A percentile compares a stretch with the other conserved stretches of the same genome.
Conservation (phyloP, 1,140 invertebrate genomes). For the Cataglyphis hispanica region DNA sequence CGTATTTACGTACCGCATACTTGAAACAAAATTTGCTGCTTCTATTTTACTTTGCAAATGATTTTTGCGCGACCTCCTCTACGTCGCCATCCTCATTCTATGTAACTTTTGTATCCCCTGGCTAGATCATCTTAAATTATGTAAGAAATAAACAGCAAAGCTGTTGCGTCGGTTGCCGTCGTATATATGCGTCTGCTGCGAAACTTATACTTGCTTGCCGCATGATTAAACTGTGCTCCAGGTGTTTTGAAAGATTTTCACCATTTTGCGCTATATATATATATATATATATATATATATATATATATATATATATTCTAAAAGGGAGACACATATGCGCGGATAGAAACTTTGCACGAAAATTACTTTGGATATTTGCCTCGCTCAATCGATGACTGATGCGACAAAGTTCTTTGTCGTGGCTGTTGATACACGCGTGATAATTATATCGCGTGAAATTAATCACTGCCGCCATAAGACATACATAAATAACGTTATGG, state of each 20-base stretch:
- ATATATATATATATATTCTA: conserved; percentile 1
- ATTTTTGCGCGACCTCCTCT: neutral
- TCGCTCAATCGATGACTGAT: conserved; percentile 12
- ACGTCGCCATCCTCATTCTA: neutral
- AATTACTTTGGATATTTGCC: conserved; percentile 16
- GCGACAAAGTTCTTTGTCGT: conserved; percentile 1
- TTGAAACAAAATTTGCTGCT: conserved; percentile 49
- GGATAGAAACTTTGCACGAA: neutral
- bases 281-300: too few relatives aligned
- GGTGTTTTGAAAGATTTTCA: conserved; percentile 71
- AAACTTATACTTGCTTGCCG: conserved; percentile 46
- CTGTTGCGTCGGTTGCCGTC: neutral
- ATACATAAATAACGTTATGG: conserved; percentile 25
- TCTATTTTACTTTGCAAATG: conserved; percentile 9
- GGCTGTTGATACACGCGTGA: conserved; percentile 7
- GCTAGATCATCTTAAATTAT: conserved; percentile 67
- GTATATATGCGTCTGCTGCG: conserved; percentile 21
- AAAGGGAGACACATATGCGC: neutral
- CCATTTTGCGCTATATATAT: conserved; percentile 41
- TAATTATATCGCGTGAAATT: conserved; percentile 52
- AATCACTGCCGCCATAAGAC: conserved; percentile 5
- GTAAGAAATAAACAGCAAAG: conserved; percentile 72
- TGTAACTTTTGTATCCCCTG: conserved; percentile 39
- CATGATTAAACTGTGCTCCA: conserved; percentile 70
- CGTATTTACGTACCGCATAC: neutral